phyloP scores from a whole-genome alignment of 92 coral and sea anemone species.

The Phenganax subtilis region DNA sequence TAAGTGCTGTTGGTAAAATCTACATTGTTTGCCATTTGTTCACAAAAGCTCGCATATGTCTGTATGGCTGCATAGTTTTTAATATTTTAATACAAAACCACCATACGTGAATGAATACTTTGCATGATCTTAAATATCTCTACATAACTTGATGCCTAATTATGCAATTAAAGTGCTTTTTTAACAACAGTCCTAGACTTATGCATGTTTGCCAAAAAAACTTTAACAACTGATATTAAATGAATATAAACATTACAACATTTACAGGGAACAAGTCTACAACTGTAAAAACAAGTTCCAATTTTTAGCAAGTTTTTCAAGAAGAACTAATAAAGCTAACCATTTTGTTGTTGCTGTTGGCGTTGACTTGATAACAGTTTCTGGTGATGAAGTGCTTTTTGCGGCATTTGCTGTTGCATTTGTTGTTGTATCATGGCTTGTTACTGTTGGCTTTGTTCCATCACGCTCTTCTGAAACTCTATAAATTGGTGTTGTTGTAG shows the following conservation, averaged over 20 bases:
- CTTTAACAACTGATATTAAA: background rate
- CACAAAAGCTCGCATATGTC: constrained; percentile 27
- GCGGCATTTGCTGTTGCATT: background rate
- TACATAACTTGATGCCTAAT: too few species aligned
- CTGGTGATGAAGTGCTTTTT: background rate
- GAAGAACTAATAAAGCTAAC: background rate
- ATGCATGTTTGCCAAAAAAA: background rate
- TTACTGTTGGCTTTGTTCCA: too few species aligned
- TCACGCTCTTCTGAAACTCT: background rate
- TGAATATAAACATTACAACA: background rate
- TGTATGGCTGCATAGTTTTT: background rate
- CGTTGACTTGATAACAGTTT: background rate
- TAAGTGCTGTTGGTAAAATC: constrained; percentile 39
- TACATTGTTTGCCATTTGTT: constrained; percentile 26
- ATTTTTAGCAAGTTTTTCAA: background rate
- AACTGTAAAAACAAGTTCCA: background rate
- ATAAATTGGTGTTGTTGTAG: background rate
- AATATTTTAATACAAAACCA: background rate
- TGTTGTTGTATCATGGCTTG: background rate
- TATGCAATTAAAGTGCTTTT: background rate
- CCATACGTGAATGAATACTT: constrained; percentile 6
- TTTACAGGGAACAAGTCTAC: background rate
- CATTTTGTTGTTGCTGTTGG: background rate
- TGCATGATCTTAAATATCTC: background rate
- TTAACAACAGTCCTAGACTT: background rate